Evolutionary conservation across 2,888 invertebrate genomes (phyloP).

Genomic region (Lordiphosa andalusiaca): DNA sequence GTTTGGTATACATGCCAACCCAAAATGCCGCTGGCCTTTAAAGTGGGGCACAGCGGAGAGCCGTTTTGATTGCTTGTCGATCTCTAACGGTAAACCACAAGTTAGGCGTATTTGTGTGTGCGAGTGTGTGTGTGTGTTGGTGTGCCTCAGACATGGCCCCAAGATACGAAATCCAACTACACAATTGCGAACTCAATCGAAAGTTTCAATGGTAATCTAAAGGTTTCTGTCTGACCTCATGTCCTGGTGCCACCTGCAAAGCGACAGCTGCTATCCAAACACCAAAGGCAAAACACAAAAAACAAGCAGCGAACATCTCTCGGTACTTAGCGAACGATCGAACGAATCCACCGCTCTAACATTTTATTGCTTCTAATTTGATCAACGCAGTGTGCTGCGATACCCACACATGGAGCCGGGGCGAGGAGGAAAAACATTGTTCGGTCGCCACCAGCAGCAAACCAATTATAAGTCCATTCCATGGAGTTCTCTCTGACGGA

Average conservation of each 20-base stretch:
- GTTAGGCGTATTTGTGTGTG: constrained; percentile 15
- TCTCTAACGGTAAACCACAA: constrained; percentile 58
- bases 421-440: constrained; percentile 26
- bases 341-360: constrained; percentile 31
- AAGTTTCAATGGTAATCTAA: constrained; percentile 31
- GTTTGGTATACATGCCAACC: constrained; percentile 23
- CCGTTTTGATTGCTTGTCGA: constrained; percentile 63
- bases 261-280: neutral
- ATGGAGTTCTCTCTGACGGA: constrained; percentile 22
- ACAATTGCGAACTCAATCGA: constrained; percentile 3
- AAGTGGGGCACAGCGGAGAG: constrained; percentile 49
- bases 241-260: neutral
- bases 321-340: constrained; percentile 47
- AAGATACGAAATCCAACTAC: constrained; percentile 22
- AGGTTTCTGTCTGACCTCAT: neutral
- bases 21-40: constrained; percentile 58
- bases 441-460: constrained; percentile 30
- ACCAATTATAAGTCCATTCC: constrained; percentile 25
- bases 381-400: constrained; percentile 28
- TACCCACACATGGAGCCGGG: too few relatives aligned
- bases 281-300: constrained; percentile 15
- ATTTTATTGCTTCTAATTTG: constrained; percentile 65
- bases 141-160: constrained; percentile 34
- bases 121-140: neutral
- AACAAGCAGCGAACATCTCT: constrained; percentile 36